Evolutionary conservation across 2,113 vertebrate genomes (phyloP).

Genomic region (Balaeniceps rex): DNA sequence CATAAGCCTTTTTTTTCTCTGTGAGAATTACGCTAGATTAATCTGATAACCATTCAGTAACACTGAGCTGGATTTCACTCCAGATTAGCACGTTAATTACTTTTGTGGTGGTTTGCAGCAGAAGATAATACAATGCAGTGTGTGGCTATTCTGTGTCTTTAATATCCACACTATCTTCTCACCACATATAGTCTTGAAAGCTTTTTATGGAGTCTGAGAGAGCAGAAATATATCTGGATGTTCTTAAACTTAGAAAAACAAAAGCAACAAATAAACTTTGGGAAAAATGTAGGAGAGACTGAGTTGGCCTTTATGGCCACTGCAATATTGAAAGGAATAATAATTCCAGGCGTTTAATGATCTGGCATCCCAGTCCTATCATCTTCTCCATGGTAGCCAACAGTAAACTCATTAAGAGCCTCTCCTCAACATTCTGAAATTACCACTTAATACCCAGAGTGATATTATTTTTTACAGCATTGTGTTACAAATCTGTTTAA

Average conservation of each 20-base stretch:
- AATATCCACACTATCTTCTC: neutral
- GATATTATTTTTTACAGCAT: neutral
- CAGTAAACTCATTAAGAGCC: constrained; percentile 20
- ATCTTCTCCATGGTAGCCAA: neutral
- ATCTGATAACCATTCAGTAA: neutral
- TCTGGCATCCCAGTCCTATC: neutral
- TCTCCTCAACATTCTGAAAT: neutral
- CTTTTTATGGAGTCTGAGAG: neutral
- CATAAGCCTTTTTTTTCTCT: neutral
- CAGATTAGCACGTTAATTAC: neutral
- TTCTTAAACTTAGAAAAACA: neutral
- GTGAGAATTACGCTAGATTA: neutral
- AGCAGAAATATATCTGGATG: neutral
- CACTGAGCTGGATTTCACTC: neutral
- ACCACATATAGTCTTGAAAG: neutral
- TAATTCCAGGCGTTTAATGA: neutral
- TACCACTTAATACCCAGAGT: neutral
- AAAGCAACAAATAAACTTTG: neutral
- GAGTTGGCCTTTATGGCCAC: neutral
- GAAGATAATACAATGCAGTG: neutral
- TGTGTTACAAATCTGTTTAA: neutral
- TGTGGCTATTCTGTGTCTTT: neutral
- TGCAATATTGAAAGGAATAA: neutral
- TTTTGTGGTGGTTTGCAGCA: neutral
- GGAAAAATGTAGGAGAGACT: neutral